Evolutionary conservation across 2,888 invertebrate species (phyloP).

Genomic region (Eupithecia insigniata): DNA sequence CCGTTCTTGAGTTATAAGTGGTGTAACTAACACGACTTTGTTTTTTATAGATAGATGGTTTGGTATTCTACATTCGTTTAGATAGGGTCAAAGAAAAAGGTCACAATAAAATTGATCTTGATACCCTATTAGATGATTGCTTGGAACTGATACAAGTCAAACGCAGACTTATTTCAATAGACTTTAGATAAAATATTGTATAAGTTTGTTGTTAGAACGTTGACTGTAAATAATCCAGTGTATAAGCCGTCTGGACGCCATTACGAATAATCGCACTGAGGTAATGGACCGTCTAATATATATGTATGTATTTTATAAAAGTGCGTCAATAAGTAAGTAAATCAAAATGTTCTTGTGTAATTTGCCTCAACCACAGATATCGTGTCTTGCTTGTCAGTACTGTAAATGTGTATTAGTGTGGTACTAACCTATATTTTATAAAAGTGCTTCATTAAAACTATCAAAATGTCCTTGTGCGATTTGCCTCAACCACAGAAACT

Average conservation of each 20-base stretch:
- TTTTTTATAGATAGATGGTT: too few species aligned
- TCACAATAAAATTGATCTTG: neutral
- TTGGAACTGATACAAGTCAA: neutral
- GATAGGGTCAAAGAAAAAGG: neutral
- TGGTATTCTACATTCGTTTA: neutral
- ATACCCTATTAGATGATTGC: neutral
- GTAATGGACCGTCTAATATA: neutral
- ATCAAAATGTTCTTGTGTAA: neutral
- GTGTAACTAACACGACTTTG: too few species aligned
- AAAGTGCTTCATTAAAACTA: neutral
- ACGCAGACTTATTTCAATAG: neutral
- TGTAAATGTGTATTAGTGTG: too few species aligned
- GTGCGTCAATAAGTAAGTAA: neutral
- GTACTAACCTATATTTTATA: neutral
- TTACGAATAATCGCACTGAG: neutral
- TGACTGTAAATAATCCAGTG: neutral
- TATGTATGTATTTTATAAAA: neutral
- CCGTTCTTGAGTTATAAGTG: too few species aligned
- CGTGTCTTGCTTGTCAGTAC: neutral
- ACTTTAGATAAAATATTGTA: neutral
- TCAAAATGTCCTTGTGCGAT: neutral
- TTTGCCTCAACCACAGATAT: too few species aligned
- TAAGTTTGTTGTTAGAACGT: neutral
- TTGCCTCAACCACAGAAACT: too few species aligned
- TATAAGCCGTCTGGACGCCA: neutral